Percentiles rank a stretch among this genome's conserved stretches.
Conservation (phyloP, 2,888 invertebrate genomes). For the Plusia festucae region DNA sequence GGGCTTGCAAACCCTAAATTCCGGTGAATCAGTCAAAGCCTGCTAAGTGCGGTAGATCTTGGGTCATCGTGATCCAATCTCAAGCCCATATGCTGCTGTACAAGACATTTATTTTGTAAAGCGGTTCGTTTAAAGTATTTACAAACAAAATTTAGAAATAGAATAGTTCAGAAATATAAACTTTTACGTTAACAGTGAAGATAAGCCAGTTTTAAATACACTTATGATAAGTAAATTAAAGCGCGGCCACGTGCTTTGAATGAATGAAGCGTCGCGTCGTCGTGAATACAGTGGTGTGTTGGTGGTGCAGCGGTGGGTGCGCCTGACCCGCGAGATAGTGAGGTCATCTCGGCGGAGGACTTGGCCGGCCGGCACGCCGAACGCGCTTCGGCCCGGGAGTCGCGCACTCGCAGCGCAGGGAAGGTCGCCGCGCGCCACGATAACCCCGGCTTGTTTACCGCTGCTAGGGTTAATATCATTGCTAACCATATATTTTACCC, state of each 20-base stretch:
- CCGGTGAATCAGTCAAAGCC: no score
- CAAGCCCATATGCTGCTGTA: no score
- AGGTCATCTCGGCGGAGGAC: background rate
- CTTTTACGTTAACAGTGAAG: background rate
- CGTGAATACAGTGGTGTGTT: background rate
- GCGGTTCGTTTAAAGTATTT: background rate
- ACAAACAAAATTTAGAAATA: background rate
- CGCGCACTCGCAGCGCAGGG: constrained; percentile 20
- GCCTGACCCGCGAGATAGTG: background rate
- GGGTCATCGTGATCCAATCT: no score
- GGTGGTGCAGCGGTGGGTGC: background rate
- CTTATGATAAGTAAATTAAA: background rate
- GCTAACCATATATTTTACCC: background rate
- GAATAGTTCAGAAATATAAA: background rate
- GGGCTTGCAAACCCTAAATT: no score
- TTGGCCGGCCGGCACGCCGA: background rate
- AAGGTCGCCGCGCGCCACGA: constrained; percentile 26
- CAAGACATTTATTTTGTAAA: no score
- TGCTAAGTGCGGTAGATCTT: no score
- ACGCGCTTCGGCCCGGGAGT: background rate
- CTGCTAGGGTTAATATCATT: background rate
- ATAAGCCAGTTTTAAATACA: background rate
- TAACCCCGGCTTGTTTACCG: constrained; percentile 4
- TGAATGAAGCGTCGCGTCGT: background rate
- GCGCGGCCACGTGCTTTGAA: background rate